phyloP scores from a whole-genome alignment of 2,113 vertebrate genomes.

The Nothoprocta pentlandii region DNA sequence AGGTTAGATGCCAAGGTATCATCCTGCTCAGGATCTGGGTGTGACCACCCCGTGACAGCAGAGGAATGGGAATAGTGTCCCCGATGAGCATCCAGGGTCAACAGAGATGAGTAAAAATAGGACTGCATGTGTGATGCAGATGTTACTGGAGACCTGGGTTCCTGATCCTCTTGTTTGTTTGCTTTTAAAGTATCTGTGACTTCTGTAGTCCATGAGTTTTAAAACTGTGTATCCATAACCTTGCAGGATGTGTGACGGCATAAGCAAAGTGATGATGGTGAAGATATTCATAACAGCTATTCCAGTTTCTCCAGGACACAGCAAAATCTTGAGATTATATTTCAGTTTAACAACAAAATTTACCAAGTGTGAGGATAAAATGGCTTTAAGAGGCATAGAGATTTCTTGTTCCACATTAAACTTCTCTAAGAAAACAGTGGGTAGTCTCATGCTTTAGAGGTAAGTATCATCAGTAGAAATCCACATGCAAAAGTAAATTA shows the following conservation, averaged over 20 bases:
- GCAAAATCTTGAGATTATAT: neutral
- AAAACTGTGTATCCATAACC: neutral
- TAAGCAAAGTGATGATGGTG: neutral
- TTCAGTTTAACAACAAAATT: neutral
- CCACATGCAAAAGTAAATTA: neutral
- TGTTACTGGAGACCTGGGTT: conserved; percentile 45
- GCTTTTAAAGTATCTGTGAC: conserved; percentile 44
- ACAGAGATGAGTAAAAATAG: conserved; percentile 55
- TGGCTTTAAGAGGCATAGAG: neutral
- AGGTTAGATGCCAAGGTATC: neutral
- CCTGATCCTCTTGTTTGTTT: conserved; percentile 62
- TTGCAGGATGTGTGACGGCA: neutral
- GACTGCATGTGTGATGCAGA: conserved; percentile 66
- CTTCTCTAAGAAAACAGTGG: neutral
- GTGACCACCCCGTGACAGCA: conserved; percentile 32
- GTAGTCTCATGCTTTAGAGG: neutral
- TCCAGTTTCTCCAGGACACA: neutral
- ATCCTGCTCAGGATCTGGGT: neutral
- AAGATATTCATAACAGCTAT: neutral
- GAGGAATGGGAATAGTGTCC: neutral
- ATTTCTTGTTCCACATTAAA: neutral
- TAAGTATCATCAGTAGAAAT: neutral
- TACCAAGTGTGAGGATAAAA: neutral
- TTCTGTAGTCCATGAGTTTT: neutral
- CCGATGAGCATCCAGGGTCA: conserved; percentile 64